Evolutionary conservation across 2,797 vertebrate genomes (phyloP).

Genomic region (Cottoperca gobio): DNA sequence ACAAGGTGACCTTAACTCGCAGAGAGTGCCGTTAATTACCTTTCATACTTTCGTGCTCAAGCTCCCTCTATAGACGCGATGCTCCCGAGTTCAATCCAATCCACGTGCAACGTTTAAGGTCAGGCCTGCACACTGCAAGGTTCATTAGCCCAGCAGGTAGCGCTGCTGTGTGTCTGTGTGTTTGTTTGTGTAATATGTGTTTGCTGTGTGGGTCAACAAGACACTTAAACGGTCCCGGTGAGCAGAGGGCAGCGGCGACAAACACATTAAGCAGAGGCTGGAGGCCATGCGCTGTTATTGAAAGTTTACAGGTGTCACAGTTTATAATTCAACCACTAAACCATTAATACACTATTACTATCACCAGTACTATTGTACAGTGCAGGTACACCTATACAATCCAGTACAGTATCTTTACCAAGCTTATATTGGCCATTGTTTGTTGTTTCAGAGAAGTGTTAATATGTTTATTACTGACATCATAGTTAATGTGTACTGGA

Average conservation of each 20-base stretch:
- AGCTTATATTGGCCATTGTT: neutral
- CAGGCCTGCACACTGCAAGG: conserved; percentile 38
- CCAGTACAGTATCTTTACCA: neutral
- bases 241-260: conserved; percentile 1
- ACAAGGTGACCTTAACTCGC: conserved; percentile 76
- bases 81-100: conserved; percentile 60
- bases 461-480: neutral
- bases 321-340: neutral
- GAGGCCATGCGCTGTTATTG: neutral
- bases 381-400: neutral
- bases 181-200: conserved; percentile 1
- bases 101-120: conserved; percentile 60
- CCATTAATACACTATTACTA: no score
- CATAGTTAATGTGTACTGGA: neutral
- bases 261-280: neutral
- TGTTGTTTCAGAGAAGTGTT: neutral
- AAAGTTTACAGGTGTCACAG: neutral
- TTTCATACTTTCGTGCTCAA: conserved; percentile 51
- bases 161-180: neutral
- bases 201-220: conserved; percentile 2
- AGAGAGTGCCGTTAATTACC: conserved; percentile 72
- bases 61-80: conserved; percentile 56
- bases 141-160: conserved; percentile 42
- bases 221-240: conserved; percentile 1
- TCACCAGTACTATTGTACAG: neutral